Conservation (phyloP, 2,888 invertebrate species). For the Teinopalpus imperialis region DNA sequence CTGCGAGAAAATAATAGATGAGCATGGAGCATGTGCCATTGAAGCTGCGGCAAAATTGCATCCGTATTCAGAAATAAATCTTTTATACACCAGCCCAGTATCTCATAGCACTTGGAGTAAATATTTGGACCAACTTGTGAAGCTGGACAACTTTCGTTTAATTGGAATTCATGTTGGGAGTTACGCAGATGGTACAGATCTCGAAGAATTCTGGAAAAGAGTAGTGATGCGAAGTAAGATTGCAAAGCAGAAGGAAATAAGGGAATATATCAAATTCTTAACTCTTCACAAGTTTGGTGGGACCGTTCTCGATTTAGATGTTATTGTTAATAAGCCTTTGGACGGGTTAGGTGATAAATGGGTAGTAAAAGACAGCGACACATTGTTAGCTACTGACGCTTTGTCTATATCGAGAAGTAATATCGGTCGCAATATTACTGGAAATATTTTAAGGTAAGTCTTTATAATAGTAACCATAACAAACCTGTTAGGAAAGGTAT, state of each 20-base stretch:
- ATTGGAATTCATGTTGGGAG: slow-evolving; percentile 22
- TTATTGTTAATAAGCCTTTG: slow-evolving; percentile 24
- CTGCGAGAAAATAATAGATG: slow-evolving; percentile 16
- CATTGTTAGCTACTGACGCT: slow-evolving; percentile 18
- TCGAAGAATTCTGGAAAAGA: slow-evolving; percentile 22
- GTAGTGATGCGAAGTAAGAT: slow-evolving; percentile 9
- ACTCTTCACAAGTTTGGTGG: slow-evolving; percentile 29
- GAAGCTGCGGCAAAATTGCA: slow-evolving; percentile 26
- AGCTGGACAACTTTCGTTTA: slow-evolving; percentile 18
- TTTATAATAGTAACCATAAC: neutral
- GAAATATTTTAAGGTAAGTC: slow-evolving; percentile 17
- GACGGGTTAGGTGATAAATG: slow-evolving; percentile 20
- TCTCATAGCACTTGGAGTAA: slow-evolving; percentile 5
- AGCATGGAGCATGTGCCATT: slow-evolving; percentile 27
- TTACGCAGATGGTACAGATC: slow-evolving; percentile 25
- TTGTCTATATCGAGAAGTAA: slow-evolving; percentile 16
- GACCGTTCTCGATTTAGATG: slow-evolving; percentile 25
- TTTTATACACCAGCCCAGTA: slow-evolving; percentile 13
- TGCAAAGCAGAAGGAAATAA: slow-evolving; percentile 2
- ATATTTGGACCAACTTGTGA: slow-evolving; percentile 13
- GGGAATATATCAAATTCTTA: slow-evolving; percentile 28
- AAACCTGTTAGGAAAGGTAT: too few species aligned
- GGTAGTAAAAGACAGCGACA: slow-evolving; percentile 12
- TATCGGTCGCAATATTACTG: slow-evolving; percentile 13
- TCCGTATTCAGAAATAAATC: slow-evolving; percentile 14